Percentiles rank a stretch among this genome's conserved stretches.
Evolutionary conservation across 2,888 invertebrate genomes (phyloP).

Genomic region (Ceramica pisi): DNA sequence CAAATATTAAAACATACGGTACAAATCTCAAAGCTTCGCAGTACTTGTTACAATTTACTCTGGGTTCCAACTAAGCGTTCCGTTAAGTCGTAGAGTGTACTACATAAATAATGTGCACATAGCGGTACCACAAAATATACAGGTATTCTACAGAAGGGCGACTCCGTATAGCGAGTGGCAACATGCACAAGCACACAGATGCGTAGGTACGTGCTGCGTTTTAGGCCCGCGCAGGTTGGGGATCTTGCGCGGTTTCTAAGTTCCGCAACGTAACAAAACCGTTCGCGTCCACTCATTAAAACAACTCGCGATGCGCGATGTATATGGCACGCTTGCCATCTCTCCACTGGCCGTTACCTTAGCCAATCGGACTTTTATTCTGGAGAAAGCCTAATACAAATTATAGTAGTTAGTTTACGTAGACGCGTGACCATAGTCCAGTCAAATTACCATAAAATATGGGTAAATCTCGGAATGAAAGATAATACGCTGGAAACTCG

Average conservation of each 20-base stretch:
- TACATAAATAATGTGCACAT: conserved; percentile 52
- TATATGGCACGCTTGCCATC: too few relatives aligned
- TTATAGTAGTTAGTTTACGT: neutral
- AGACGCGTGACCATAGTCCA: too few relatives aligned
- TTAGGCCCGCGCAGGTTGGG: too few relatives aligned
- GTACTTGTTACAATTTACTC: conserved; percentile 49
- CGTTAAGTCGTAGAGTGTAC: conserved; percentile 56
- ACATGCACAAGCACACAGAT: neutral
- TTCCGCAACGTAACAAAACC: too few relatives aligned
- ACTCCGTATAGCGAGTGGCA: neutral
- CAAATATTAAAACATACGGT: conserved; percentile 26
- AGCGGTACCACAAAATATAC: conserved; percentile 25
- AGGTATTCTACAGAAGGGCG: conserved; percentile 13
- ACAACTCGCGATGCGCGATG: too few relatives aligned
- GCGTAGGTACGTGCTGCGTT: neutral
- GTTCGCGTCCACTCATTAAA: too few relatives aligned
- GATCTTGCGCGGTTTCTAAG: too few relatives aligned
- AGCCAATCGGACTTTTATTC: too few relatives aligned
- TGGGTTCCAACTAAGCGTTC: conserved; percentile 48
- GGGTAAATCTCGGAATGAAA: too few relatives aligned
- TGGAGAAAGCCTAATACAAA: neutral
- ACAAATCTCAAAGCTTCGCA: conserved; percentile 37
- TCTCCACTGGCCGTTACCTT: too few relatives aligned
- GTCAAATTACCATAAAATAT: too few relatives aligned
- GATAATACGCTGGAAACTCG: too few relatives aligned